These are phyloP conservation scores for Glareola pratincola DNA, from an alignment of 2,113 vertebrate species.

Conservation along the genomic window DNA sequence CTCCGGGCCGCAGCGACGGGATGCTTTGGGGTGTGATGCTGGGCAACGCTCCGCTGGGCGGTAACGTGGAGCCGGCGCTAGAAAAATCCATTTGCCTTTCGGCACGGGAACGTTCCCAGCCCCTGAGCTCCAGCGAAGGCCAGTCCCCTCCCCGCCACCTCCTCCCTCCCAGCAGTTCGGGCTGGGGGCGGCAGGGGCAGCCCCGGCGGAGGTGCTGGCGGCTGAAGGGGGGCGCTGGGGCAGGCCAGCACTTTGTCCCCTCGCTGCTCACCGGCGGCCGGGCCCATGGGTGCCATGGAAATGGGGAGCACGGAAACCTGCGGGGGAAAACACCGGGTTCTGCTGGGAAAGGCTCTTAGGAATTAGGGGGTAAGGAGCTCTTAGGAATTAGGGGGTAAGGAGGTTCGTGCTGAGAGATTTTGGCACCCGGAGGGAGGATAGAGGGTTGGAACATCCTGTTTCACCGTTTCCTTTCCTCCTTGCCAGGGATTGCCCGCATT, in stretches of 20 bases:
- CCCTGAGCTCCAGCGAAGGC: not conserved
- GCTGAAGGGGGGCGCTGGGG: not conserved
- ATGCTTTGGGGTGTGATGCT: not conserved
- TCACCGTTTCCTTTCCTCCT: not conserved
- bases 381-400: not conserved
- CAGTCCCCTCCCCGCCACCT: not conserved
- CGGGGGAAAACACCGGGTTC: fast-evolving
- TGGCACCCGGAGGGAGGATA: not conserved
- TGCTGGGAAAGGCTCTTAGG: not conserved
- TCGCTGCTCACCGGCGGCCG: fast-evolving
- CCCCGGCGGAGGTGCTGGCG: not conserved
- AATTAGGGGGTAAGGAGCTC: not conserved
- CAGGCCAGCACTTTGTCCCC: not conserved
- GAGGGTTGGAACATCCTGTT: not conserved
- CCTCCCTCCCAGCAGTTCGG: not conserved
- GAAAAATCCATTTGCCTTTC: not conserved
- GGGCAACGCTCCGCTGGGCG: not conserved
- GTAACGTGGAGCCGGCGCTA: fast-evolving
- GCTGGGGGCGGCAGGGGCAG: not conserved
- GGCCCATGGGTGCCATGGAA: fast-evolving
- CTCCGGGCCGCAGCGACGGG: fast-evolving
- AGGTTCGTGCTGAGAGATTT: not conserved
- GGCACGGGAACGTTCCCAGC: not conserved
- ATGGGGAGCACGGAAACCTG: fast-evolving
- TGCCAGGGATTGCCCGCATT: not conserved